phyloP scores from a whole-genome alignment of 1,140 invertebrate species.

The Lutraria rhynchaena region DNA sequence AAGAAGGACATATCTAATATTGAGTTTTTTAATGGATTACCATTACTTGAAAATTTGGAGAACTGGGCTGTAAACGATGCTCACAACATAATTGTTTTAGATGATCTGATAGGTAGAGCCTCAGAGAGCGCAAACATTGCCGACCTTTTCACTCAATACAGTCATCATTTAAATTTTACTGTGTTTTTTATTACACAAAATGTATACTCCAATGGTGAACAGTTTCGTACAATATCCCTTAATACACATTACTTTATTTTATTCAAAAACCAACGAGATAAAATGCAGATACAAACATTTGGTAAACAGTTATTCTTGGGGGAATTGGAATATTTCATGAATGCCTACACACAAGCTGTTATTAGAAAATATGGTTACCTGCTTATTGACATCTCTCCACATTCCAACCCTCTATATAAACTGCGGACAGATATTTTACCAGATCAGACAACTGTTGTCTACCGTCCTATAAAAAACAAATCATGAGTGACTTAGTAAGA shows the following conservation, averaged over 20 bases:
- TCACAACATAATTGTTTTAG: conserved; percentile 6
- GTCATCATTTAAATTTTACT: conserved; percentile 49
- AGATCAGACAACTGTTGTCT: conserved; percentile 18
- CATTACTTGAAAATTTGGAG: not conserved
- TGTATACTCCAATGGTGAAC: conserved; percentile 27
- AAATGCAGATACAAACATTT: conserved; percentile 37
- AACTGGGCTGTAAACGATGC: not conserved
- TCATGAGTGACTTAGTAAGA: not conserved
- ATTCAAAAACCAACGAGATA: conserved; percentile 56
- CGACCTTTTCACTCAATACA: conserved; percentile 7
- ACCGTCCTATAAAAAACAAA: conserved; percentile 11
- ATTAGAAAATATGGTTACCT: conserved; percentile 21
- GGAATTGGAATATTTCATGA: conserved; percentile 30
- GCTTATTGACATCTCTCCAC: conserved; percentile 31
- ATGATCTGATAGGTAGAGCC: conserved; percentile 11
- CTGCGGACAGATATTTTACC: conserved; percentile 32
- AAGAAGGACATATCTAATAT: conserved; percentile 5
- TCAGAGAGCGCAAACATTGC: conserved; percentile 14
- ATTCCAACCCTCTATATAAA: conserved; percentile 26
- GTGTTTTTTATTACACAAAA: conserved; percentile 37
- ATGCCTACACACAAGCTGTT: conserved; percentile 18
- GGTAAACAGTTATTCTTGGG: conserved; percentile 50
- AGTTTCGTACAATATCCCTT: conserved; percentile 46
- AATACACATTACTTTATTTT: conserved; percentile 52
- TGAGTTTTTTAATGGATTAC: conserved; percentile 38